phyloP scores from a whole-genome alignment of 2,113 vertebrate species.

The Regulus satrapa region DNA sequence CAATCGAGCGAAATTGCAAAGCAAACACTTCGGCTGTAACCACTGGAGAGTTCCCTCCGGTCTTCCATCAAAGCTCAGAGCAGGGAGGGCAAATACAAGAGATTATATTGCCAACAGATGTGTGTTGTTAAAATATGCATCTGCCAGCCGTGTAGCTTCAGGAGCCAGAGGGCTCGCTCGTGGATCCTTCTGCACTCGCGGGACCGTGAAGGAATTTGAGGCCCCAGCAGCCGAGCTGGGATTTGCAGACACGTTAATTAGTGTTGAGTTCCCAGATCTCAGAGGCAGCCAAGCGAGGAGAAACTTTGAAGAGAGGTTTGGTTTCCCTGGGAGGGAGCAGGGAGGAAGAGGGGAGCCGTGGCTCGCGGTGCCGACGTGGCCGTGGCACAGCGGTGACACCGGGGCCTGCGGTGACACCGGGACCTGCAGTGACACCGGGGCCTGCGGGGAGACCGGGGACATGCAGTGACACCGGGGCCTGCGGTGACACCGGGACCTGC shows the following conservation, averaged over 20 bases:
- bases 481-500: accelerated
- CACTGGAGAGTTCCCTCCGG: conserved; percentile 57
- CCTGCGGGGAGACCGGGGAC: accelerated
- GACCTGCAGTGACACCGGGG: accelerated
- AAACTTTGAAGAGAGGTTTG: conserved; percentile 30
- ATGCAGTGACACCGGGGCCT: accelerated
- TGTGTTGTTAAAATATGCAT: conserved; percentile 65
- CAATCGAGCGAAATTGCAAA: conserved; percentile 67
- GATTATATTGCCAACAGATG: conserved; percentile 69
- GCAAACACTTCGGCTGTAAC: conserved; percentile 74
- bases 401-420: accelerated
- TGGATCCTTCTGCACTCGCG: conserved; percentile 20
- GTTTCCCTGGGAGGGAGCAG: background rate
- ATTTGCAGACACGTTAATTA: conserved; percentile 72
- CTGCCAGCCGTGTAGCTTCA: conserved; percentile 14
- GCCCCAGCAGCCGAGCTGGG: conserved; percentile 37
- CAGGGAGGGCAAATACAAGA: conserved; percentile 65
- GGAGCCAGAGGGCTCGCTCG: conserved; percentile 58
- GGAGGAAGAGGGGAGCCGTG: background rate
- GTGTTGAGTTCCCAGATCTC: conserved; percentile 50
- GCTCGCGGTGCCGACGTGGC: accelerated
- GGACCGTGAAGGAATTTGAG: background rate
- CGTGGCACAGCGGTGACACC: accelerated
- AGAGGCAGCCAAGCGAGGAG: conserved; percentile 48
- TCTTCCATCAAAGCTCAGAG: conserved; percentile 71